Evolutionary conservation across 2,797 vertebrate genomes (phyloP).

Genomic region (Vireo griseus): DNA sequence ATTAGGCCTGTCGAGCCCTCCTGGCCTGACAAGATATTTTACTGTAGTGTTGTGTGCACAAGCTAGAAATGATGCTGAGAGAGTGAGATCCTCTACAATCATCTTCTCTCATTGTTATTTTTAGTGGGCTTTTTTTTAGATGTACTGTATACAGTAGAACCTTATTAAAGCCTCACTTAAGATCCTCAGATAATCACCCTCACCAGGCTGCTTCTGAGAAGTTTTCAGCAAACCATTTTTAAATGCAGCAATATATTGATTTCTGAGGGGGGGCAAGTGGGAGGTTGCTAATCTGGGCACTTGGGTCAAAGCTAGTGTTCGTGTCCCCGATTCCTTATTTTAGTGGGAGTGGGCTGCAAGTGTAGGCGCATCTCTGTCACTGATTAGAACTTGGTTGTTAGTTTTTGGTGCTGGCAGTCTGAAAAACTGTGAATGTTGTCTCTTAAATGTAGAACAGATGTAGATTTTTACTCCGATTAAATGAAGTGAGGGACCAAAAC

Average conservation of each 20-base stretch:
- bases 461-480: constrained; percentile 28
- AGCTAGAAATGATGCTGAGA: constrained; percentile 38
- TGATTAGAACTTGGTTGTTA: constrained; percentile 52
- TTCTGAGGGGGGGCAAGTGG: constrained; percentile 1
- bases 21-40: constrained; percentile 54
- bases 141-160: constrained; percentile 56
- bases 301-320: constrained; percentile 39
- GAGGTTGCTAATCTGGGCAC: constrained; percentile 56
- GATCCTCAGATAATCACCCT: constrained; percentile 32
- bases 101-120: constrained; percentile 59
- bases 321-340: constrained; percentile 55
- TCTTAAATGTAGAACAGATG: constrained; percentile 50
- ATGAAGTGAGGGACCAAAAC: not conserved
- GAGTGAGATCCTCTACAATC: constrained; percentile 63
- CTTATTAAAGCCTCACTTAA: constrained; percentile 51
- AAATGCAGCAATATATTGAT: constrained; percentile 44
- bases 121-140: constrained; percentile 51
- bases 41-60: constrained; percentile 46
- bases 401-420: constrained; percentile 42
- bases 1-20: constrained; percentile 68
- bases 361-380: constrained; percentile 41
- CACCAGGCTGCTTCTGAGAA: constrained; percentile 21
- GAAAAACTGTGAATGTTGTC: constrained; percentile 45
- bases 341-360: constrained; percentile 57
- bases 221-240: constrained; percentile 40